These are phyloP conservation scores for Acanthococcus lagerstroemiae DNA, from an alignment of 2,888 invertebrate species.

Conservation along the genomic window DNA sequence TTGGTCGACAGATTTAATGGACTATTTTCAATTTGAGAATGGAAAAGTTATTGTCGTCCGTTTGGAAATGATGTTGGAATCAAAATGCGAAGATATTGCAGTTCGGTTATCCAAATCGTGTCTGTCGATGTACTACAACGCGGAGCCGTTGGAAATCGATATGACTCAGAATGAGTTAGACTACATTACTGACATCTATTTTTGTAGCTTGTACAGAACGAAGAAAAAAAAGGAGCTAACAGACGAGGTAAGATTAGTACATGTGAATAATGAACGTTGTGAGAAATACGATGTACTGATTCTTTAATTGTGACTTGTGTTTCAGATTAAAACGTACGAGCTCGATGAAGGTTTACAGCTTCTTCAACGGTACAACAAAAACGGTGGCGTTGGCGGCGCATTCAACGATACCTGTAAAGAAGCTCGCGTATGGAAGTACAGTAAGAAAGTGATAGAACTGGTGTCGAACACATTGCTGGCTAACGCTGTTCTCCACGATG, in stretches of 20 bases:
- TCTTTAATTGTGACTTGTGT: no score
- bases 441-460: slow-evolving; percentile 48
- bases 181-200: slow-evolving; percentile 51
- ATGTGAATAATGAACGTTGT: no score
- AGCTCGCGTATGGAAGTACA: slow-evolving; percentile 47
- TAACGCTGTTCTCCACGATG: slow-evolving; percentile 46
- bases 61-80: slow-evolving; percentile 51
- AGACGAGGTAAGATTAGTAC: slow-evolving; percentile 46
- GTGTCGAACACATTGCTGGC: slow-evolving; percentile 49
- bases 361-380: slow-evolving; percentile 44
- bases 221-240: slow-evolving; percentile 48
- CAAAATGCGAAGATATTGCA: slow-evolving; percentile 53
- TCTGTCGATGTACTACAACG: slow-evolving; percentile 45
- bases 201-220: slow-evolving; percentile 50
- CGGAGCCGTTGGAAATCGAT: slow-evolving; percentile 33
- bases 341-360: slow-evolving; percentile 48
- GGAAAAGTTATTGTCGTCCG: slow-evolving; percentile 51
- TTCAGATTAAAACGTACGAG: slow-evolving; percentile 45
- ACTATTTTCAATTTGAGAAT: slow-evolving; percentile 53
- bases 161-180: slow-evolving; percentile 44
- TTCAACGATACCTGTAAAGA: slow-evolving; percentile 12
- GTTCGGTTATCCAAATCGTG: slow-evolving; percentile 49
- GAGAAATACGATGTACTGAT: no score
- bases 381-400: slow-evolving; percentile 24
- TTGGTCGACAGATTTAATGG: slow-evolving; percentile 40